Percentiles rank a stretch among this genome's conserved stretches.
phyloP scores from a whole-genome alignment of 2,888 invertebrate genomes.

The Hyles lineata region DNA sequence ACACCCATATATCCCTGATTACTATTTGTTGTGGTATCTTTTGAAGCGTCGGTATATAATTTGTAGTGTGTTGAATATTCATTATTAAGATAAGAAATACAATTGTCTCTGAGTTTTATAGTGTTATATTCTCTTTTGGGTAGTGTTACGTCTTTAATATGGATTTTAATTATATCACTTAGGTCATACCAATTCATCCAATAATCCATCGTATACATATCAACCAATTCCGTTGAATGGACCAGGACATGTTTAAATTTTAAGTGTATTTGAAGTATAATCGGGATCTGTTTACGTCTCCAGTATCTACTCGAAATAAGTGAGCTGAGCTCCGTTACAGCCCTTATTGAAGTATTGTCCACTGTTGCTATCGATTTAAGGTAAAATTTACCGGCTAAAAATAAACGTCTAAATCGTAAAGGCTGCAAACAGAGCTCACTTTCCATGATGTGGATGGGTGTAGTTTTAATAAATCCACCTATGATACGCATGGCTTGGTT shows the following conservation, averaged over 20 bases:
- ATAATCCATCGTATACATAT: too few species aligned
- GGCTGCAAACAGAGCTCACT: not conserved
- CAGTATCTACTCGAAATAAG: not conserved
- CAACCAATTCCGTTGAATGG: not conserved
- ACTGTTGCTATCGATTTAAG: not conserved
- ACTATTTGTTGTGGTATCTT: not conserved
- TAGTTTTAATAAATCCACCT: constrained; percentile 1
- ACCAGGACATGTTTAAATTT: not conserved
- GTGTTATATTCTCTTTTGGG: not conserved
- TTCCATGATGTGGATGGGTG: constrained; percentile 20
- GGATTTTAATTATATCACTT: not conserved
- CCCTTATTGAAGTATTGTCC: not conserved
- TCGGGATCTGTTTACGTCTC: not conserved
- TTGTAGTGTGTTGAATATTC: constrained; percentile 26
- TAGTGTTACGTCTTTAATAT: not conserved
- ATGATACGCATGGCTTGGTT: constrained; percentile 31
- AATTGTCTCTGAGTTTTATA: not conserved
- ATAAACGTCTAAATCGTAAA: not conserved
- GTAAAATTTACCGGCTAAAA: not conserved
- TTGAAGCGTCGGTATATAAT: constrained; percentile 37
- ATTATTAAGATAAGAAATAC: not conserved
- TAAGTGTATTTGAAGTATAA: not conserved
- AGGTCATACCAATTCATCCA: not conserved
- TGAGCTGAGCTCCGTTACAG: not conserved
- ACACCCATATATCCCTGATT: not conserved